These are phyloP conservation scores for Danionella dracula DNA, from an alignment of 2,797 vertebrate species.

Conservation along the genomic window DNA sequence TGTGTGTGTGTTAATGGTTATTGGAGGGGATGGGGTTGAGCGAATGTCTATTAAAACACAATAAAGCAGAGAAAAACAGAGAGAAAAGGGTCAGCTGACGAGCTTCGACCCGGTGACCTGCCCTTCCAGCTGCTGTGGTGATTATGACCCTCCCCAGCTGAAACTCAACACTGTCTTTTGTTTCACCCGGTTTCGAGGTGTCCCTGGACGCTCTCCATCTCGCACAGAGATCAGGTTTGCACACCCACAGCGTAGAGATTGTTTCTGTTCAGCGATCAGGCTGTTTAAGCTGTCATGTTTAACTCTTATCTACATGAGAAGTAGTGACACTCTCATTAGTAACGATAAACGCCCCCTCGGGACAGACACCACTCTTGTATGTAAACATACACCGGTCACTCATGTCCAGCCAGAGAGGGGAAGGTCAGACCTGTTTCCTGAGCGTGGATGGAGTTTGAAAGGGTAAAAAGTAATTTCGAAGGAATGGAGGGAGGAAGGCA, in stretches of 20 bases:
- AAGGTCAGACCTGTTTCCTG: constrained; percentile 69
- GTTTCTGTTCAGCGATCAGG: constrained; percentile 10
- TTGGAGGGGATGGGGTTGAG: constrained; percentile 45
- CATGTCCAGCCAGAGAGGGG: constrained; percentile 45
- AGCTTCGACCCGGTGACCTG: constrained; percentile 63
- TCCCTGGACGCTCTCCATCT: constrained; percentile 41
- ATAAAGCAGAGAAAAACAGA: constrained; percentile 54
- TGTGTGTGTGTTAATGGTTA: constrained; percentile 34
- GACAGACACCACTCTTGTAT: constrained; percentile 37
- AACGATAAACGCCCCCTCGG: constrained; percentile 27
- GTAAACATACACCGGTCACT: constrained; percentile 19
- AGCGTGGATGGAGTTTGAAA: constrained; percentile 70
- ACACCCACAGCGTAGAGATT: constrained; percentile 18
- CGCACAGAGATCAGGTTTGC: constrained; percentile 42
- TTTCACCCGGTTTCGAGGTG: constrained; percentile 39
- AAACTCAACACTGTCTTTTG: constrained; percentile 50
- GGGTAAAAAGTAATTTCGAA: constrained; percentile 77
- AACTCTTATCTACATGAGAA: constrained; percentile 11
- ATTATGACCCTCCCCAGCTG: constrained; percentile 43
- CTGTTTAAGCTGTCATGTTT: constrained; percentile 28
- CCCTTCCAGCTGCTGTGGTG: constrained; percentile 56
- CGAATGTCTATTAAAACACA: constrained; percentile 56
- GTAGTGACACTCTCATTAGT: constrained; percentile 1
- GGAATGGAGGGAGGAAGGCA: constrained; percentile 72
- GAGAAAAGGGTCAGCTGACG: constrained; percentile 60